These are phyloP conservation scores for Matsumurasca onukii DNA, from an alignment of 1,140 invertebrate species.

Conservation along the genomic window DNA sequence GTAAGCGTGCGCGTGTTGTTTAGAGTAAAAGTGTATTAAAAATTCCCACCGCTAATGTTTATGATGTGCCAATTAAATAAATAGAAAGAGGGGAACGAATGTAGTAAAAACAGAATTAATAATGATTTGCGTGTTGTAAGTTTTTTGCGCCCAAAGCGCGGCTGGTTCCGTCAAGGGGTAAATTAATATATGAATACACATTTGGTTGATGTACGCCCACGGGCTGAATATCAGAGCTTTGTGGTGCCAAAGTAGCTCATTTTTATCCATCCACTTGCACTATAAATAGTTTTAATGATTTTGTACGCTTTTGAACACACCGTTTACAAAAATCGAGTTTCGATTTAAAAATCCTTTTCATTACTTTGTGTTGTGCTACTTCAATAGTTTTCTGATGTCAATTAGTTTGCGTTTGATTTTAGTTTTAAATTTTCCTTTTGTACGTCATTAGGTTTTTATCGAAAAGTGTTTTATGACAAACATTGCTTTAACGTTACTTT, in stretches of 20 bases:
- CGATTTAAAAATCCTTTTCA: constrained; percentile 15
- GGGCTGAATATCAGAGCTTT: constrained; percentile 10
- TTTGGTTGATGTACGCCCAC: not conserved
- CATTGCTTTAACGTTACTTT: constrained; percentile 1
- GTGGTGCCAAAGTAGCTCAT: constrained; percentile 20
- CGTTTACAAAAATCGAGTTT: constrained; percentile 9
- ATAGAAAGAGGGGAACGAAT: constrained; percentile 20
- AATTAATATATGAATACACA: constrained; percentile 23
- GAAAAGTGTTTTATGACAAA: constrained; percentile 7
- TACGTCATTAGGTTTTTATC: constrained; percentile 10
- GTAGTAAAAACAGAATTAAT: constrained; percentile 24
- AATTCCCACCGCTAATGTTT: constrained; percentile 17
- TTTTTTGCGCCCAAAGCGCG: constrained; percentile 12
- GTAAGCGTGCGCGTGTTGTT: not conserved
- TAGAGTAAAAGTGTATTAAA: constrained; percentile 5
- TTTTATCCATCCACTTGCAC: constrained; percentile 11
- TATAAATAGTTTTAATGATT: constrained; percentile 23
- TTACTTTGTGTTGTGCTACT: constrained; percentile 13
- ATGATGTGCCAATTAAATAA: constrained; percentile 16
- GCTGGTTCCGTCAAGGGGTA: not conserved
- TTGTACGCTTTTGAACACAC: constrained; percentile 15
- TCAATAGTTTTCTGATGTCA: constrained; percentile 15
- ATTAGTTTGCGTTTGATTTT: not conserved
- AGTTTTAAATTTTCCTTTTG: not conserved
- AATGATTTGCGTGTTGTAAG: constrained; percentile 26